Base-by-base conservation (phyloP, 2,888 invertebrate species). In the Proisotoma minuta region DNA sequence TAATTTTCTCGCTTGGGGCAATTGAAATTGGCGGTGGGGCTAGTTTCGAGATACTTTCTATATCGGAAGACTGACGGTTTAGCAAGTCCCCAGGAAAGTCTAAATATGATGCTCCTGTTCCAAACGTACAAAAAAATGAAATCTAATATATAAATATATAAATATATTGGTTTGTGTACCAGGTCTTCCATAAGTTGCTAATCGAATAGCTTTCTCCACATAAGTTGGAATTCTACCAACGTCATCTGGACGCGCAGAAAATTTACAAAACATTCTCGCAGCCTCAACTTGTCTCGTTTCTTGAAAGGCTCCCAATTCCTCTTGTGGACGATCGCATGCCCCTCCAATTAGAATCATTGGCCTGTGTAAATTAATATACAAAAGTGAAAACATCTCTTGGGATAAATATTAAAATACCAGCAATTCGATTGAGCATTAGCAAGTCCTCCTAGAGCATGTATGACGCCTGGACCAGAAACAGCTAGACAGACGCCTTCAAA, bases 351-450 rank as follows among this genome's bases (percentile, higher is more conserved):
- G 91, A 40, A 98, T 76, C 52, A 97, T 78, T 0, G 97, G 97
- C 86, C 85, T 85, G n/a, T 10, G 47, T n/a, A 1, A 34, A 20
- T 40, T 22, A 40, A 18, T 26, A 39, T 59, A 48, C 15, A 65
- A 3, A 61, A 58, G 27, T 56, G 47, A 57, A 15, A 10, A n/a
- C 39, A 28, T 20, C 29, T 39, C 15, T 1, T 40, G 18, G 18
- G 22, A 29, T 48, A 47, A 47, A 10, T 10, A 47, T 8, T 47
- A 18, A 62, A 73, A 70, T 73, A 84, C 96, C 96, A 97, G 77
- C 91, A 90, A 78, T 97, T 97, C 3, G 92, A 84, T 78, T 94
- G 93, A 1, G 98, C 95, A 81, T 98, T 98, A 15, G 96, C 95
- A 89, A 98, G 89, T 26, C 97, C 97, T 58, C 91, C 94, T 59